Conservation (phyloP, 64 coral and sea anemone genomes). For the Platygyra sinensis region DNA sequence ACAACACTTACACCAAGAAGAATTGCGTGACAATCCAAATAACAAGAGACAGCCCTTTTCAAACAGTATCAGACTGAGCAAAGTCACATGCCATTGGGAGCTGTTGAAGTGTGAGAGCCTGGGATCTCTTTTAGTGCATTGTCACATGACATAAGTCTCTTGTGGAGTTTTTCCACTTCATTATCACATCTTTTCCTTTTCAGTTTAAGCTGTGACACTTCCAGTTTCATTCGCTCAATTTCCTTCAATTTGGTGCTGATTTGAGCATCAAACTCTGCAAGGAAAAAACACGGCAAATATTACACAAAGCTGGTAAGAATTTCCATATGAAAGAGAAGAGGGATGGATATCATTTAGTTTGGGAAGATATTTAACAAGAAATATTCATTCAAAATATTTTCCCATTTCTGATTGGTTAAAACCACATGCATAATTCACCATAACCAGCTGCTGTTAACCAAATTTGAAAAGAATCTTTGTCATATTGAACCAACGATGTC, state of each 20-base stretch:
- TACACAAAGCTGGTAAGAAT: too few relatives aligned
- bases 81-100: neutral
- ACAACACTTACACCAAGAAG: too few relatives aligned
- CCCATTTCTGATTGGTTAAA: too few relatives aligned
- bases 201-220: slow-evolving; percentile 52
- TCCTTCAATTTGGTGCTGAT: slow-evolving; percentile 75
- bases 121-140: slow-evolving; percentile 73
- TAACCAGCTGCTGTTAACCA: too few relatives aligned
- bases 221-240: slow-evolving; percentile 76
- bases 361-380: too few relatives aligned
- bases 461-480: too few relatives aligned
- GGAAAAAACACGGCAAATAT: neutral
- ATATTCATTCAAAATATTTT: too few relatives aligned
- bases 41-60: neutral
- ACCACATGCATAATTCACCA: too few relatives aligned
- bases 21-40: neutral
- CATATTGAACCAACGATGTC: too few relatives aligned
- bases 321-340: too few relatives aligned
- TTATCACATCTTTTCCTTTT: slow-evolving; percentile 70
- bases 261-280: slow-evolving; percentile 66
- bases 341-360: too few relatives aligned
- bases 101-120: neutral
- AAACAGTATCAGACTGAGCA: neutral
- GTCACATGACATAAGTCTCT: slow-evolving; percentile 65
- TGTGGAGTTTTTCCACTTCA: slow-evolving; percentile 55